Percentiles rank a stretch among this genome's conserved stretches.
These are phyloP conservation scores for Drosophila sp. DNA, from an alignment of 1,140 invertebrate species.

Conservation along the genomic window DNA sequence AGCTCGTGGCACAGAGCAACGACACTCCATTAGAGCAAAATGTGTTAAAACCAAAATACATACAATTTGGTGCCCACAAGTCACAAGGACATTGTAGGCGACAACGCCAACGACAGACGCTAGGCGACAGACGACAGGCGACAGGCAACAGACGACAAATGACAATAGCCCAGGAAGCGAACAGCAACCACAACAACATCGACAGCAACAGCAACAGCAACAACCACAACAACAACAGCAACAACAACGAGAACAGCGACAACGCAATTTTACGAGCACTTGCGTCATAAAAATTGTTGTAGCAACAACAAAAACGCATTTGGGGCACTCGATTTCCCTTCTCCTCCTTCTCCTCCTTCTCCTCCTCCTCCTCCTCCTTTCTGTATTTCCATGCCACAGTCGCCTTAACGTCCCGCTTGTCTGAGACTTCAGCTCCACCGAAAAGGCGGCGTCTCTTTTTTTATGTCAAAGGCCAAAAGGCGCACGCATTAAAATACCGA, in stretches of 20 bases:
- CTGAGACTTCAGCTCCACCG: constrained; percentile 51
- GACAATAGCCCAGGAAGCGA: constrained; percentile 23
- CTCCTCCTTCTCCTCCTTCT: constrained; percentile 21
- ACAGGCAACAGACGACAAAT: constrained; percentile 20
- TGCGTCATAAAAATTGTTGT: constrained; percentile 75
- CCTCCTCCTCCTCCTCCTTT: constrained; percentile 6
- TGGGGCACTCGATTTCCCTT: constrained; percentile 28
- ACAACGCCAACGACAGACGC: constrained; percentile 47
- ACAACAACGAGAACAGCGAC: constrained; percentile 10
- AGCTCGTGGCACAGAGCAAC: constrained; percentile 29
- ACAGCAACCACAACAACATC: constrained; percentile 16
- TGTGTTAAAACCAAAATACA: constrained; percentile 68
- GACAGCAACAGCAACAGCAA: constrained; percentile 13
- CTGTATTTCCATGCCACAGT: neutral
- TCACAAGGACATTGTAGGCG: constrained; percentile 55
- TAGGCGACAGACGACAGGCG: constrained; percentile 15
- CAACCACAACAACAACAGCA: constrained; percentile 64
- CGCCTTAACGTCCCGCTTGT: neutral
- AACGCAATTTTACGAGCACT: constrained; percentile 72
- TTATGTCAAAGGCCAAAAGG: constrained; percentile 80
- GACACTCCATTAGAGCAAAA: constrained; percentile 72
- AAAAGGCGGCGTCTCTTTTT: constrained; percentile 59
- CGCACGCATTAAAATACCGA: constrained; percentile 67
- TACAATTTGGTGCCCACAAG: constrained; percentile 50
- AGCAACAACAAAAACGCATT: constrained; percentile 80